Conservation (phyloP, 2,888 invertebrate species). For the Drosophila helvetica region DNA sequence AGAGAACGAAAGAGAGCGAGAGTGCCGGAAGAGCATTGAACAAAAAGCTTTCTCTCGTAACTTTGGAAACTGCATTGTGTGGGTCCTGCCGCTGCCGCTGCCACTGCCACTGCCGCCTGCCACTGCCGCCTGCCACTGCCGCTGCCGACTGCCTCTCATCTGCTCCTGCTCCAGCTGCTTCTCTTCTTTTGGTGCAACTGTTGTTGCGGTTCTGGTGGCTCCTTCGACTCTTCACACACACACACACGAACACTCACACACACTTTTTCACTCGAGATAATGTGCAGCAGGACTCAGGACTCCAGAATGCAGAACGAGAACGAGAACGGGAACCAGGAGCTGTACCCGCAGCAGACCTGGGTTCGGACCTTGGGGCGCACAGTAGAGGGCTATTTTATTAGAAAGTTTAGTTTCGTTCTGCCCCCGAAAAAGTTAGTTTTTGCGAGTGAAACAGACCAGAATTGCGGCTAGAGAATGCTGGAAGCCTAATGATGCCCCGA, state of each 20-base stretch:
- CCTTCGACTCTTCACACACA: conserved; percentile 8
- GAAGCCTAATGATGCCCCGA: conserved; percentile 66
- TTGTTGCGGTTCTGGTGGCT: conserved; percentile 64
- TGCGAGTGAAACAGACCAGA: conserved; percentile 61
- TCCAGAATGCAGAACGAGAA: neutral
- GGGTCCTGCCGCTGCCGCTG: conserved; percentile 22
- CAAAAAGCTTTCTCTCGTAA: conserved; percentile 68
- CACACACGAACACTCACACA: neutral
- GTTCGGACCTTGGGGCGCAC: conserved; percentile 33
- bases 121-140: conserved; percentile 17
- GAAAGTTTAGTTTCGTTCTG: conserved; percentile 56
- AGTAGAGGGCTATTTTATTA: conserved; percentile 69
- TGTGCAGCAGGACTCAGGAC: neutral
- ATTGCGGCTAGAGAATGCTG: conserved; percentile 67
- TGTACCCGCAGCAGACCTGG: conserved; percentile 9
- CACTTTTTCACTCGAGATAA: neutral
- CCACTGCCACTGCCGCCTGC: conserved; percentile 3
- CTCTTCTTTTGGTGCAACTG: conserved; percentile 20
- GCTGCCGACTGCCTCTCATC: conserved; percentile 15
- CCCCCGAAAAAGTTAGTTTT: conserved; percentile 69
- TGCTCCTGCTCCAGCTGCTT: neutral
- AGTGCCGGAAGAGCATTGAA: conserved; percentile 9
- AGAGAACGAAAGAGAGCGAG: conserved; percentile 24
- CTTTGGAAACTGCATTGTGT: conserved; percentile 64
- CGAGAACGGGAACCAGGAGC: neutral